phyloP scores from a whole-genome alignment of 2,888 invertebrate species.

The Nephrocerus scutellatus region DNA sequence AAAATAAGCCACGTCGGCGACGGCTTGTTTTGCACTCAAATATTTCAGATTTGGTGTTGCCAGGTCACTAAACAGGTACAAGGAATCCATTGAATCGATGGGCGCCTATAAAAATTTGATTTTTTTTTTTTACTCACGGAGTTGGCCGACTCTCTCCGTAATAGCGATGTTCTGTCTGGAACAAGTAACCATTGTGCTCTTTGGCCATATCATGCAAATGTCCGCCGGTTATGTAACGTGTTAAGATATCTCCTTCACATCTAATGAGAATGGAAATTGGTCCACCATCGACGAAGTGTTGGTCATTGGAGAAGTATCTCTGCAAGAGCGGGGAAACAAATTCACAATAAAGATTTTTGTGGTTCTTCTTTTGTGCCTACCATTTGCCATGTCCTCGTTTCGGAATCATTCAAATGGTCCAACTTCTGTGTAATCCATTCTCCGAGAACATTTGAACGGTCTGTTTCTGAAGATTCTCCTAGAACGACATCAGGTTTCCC shows the following conservation, averaged over 20 bases:
- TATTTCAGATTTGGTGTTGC: slow-evolving; percentile 53
- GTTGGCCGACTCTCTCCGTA: slow-evolving; percentile 70
- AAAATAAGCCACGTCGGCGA: slow-evolving; percentile 58
- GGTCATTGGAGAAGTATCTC: slow-evolving; percentile 52
- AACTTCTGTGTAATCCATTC: slow-evolving; percentile 52
- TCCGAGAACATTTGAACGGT: slow-evolving; percentile 22
- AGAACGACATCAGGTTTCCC: background rate
- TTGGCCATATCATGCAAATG: slow-evolving; percentile 57
- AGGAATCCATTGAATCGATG: too few species aligned
- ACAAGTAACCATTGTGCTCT: slow-evolving; percentile 56
- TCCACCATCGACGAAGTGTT: slow-evolving; percentile 47
- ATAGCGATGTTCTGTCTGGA: slow-evolving; percentile 74
- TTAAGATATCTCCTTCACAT: slow-evolving; percentile 60
- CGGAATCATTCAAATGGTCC: slow-evolving; percentile 54
- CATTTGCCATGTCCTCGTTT: slow-evolving; percentile 52
- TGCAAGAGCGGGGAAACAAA: slow-evolving; percentile 10
- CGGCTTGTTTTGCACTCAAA: slow-evolving; percentile 56
- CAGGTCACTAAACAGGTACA: slow-evolving; percentile 45
- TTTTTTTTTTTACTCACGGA: slow-evolving; percentile 50
- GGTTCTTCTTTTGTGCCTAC: slow-evolving; percentile 14
- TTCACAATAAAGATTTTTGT: background rate
- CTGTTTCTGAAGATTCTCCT: background rate
- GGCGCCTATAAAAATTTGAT: background rate
- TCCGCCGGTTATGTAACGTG: slow-evolving; percentile 54
- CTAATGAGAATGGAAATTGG: slow-evolving; percentile 64